phyloP scores from a whole-genome alignment of 2,797 vertebrate genomes.

The Hypotaenidia philippensis region DNA sequence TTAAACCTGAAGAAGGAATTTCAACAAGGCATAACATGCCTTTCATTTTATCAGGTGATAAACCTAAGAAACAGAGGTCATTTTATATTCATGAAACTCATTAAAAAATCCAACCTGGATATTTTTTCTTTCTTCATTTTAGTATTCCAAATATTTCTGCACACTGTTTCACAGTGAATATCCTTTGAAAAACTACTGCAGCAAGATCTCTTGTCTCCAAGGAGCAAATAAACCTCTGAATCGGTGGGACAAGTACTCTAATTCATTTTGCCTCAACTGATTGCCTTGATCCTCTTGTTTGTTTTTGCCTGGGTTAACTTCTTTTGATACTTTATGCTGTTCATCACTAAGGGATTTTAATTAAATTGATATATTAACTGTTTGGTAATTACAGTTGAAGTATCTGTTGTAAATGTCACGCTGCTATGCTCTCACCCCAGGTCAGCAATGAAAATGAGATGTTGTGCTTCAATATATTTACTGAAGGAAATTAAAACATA shows the following conservation, averaged over 20 bases:
- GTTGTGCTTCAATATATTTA: slow-evolving; percentile 29
- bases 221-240: not conserved
- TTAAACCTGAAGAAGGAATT: not conserved
- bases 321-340: slow-evolving; percentile 72
- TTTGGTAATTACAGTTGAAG: slow-evolving; percentile 74
- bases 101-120: not conserved
- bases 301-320: slow-evolving; percentile 70
- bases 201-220: not conserved
- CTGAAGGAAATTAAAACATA: slow-evolving; percentile 58
- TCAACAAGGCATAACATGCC: not conserved
- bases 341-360: slow-evolving; percentile 76
- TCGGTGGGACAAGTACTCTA: slow-evolving; percentile 21
- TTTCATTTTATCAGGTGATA: not conserved
- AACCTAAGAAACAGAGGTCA: not conserved
- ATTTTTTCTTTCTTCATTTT: not conserved
- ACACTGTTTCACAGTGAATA: not conserved
- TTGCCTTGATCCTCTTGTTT: slow-evolving; percentile 69
- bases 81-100: not conserved
- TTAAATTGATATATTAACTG: slow-evolving; percentile 80
- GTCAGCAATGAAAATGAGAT: slow-evolving; percentile 66
- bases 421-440: slow-evolving; percentile 34
- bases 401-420: slow-evolving; percentile 71
- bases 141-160: not conserved
- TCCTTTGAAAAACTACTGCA: slow-evolving; percentile 6
- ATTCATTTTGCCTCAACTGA: slow-evolving; percentile 54